Evolutionary conservation across 1,140 invertebrate species (phyloP).

Genomic region (Anadara kagoshimensis): DNA sequence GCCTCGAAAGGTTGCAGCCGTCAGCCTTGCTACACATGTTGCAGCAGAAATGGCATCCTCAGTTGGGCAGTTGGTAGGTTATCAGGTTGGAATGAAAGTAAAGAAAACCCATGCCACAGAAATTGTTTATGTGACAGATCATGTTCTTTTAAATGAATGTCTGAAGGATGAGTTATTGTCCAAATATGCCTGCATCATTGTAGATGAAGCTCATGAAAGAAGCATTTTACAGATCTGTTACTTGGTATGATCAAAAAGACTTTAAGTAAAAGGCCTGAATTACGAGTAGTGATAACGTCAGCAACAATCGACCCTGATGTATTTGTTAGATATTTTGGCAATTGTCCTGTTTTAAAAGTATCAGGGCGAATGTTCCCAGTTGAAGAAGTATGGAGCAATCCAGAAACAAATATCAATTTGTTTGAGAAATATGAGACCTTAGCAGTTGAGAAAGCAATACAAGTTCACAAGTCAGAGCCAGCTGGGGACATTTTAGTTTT

Average conservation of each 20-base stretch:
- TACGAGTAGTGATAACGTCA: constrained; percentile 69
- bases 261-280: constrained; percentile 52
- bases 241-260: constrained; percentile 85
- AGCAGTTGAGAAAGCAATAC: constrained; percentile 93
- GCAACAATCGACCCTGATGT: constrained; percentile 76
- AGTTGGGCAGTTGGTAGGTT: constrained; percentile 66
- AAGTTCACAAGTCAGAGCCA: constrained; percentile 93
- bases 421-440: constrained; percentile 92
- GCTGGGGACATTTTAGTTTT: constrained; percentile 97
- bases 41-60: constrained; percentile 60
- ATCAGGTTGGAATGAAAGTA: constrained; percentile 82
- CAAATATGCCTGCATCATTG: constrained; percentile 87
- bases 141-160: constrained; percentile 96
- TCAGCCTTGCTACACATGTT: constrained; percentile 65
- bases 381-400: constrained; percentile 91
- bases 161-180: constrained; percentile 77
- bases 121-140: constrained; percentile 99
- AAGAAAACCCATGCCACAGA: constrained; percentile 79
- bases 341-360: constrained; percentile 95
- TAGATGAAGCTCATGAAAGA: constrained; percentile 98
- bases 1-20: constrained; percentile 68
- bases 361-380: constrained; percentile 88
- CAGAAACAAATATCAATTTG: constrained; percentile 87
- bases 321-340: constrained; percentile 82
- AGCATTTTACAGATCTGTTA: constrained; percentile 96